Evolutionary conservation across 2,888 invertebrate species (phyloP).

Genomic region (Vesta saturnalis): DNA sequence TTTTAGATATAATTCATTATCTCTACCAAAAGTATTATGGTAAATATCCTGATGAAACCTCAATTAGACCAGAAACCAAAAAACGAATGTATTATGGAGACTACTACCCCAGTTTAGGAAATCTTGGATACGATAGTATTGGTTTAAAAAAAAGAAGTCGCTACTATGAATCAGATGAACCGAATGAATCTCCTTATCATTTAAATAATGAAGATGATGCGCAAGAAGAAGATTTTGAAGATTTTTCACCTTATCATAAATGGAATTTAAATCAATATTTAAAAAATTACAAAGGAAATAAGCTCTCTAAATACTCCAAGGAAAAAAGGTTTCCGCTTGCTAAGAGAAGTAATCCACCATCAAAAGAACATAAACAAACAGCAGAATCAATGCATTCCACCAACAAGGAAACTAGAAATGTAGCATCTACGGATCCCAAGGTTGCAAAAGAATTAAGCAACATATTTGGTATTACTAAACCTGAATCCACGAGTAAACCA

Average conservation of each 20-base stretch:
- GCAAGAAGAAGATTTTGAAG: constrained; percentile 40
- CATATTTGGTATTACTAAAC: constrained; percentile 67
- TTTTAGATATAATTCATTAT: constrained; percentile 66
- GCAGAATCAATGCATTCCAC: constrained; percentile 53
- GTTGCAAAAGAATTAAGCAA: constrained; percentile 75
- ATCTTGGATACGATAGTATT: constrained; percentile 53
- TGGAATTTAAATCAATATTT: constrained; percentile 38
- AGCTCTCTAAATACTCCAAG: constrained; percentile 32
- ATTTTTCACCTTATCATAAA: constrained; percentile 13
- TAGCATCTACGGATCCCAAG: constrained; percentile 73
- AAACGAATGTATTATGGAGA: constrained; percentile 43
- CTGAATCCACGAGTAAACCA: constrained; percentile 25
- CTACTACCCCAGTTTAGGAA: constrained; percentile 54
- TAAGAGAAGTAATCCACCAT: constrained; percentile 68
- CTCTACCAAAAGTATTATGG: constrained; percentile 69
- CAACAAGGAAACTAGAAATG: constrained; percentile 44
- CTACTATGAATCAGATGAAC: constrained; percentile 43
- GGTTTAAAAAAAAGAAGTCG: constrained; percentile 54
- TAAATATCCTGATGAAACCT: constrained; percentile 59
- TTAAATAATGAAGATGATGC: constrained; percentile 42
- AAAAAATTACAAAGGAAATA: constrained; percentile 11
- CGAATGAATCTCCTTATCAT: constrained; percentile 40
- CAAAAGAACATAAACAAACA: constrained; percentile 36
- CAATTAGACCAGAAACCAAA: constrained; percentile 35
- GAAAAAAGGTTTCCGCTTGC: constrained; percentile 73